Conservation (phyloP, 2,113 vertebrate species). For the Pygoscelis adeliae region DNA sequence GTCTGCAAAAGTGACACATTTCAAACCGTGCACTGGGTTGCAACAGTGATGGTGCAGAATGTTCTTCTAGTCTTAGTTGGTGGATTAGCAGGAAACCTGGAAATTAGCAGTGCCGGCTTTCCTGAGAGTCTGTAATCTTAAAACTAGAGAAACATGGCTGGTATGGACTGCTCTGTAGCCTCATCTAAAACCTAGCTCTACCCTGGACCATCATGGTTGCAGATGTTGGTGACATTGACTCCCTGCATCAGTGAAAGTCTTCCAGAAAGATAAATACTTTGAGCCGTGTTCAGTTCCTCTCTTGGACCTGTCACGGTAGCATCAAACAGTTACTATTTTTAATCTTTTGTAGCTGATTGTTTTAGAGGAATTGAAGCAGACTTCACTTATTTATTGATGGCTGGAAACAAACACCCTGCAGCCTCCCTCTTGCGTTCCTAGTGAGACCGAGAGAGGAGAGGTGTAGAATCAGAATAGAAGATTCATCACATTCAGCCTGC, state of each 20-base stretch:
- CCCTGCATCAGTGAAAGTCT: background rate
- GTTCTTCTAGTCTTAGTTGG: background rate
- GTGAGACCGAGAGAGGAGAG: background rate
- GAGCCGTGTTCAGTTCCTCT: background rate
- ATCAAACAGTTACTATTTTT: constrained; percentile 40
- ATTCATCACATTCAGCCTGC: constrained; percentile 3
- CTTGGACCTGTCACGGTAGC: background rate
- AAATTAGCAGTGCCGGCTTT: background rate
- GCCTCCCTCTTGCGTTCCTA: background rate
- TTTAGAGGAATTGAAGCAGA: constrained; percentile 47
- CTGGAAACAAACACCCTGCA: constrained; percentile 2
- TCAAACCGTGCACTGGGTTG: background rate
- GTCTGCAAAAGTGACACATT: background rate
- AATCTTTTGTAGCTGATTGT: constrained; percentile 36
- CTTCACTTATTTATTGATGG: constrained; percentile 46
- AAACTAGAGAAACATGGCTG: background rate
- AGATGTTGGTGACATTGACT: background rate
- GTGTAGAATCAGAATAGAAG: constrained; percentile 10
- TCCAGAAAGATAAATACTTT: constrained; percentile 23
- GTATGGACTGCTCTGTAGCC: background rate
- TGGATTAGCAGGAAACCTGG: background rate
- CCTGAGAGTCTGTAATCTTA: background rate
- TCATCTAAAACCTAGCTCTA: background rate
- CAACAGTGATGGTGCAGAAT: background rate
- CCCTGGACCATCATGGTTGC: background rate